Percentiles rank a stretch among this genome's conserved stretches.
Conservation (phyloP, 2,888 invertebrate genomes). For the Nycteola revayana region DNA sequence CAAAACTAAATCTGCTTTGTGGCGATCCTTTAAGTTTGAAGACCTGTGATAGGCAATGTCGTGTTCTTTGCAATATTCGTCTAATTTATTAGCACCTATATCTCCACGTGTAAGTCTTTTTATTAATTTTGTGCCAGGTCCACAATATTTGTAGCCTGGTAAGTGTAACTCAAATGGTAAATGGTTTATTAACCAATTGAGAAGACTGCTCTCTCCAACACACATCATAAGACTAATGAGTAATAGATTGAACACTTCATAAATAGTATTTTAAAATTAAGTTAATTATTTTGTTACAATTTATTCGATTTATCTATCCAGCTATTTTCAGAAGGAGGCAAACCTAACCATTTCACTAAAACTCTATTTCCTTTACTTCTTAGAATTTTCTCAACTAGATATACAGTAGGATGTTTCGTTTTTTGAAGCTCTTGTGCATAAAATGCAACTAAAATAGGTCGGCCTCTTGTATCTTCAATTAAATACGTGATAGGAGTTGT, state of each 20-base stretch:
- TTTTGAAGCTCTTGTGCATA: constrained; percentile 21
- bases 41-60: constrained; percentile 20
- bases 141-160: constrained; percentile 35
- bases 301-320: constrained; percentile 13
- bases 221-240: constrained; percentile 3
- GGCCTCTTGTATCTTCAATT: constrained; percentile 12
- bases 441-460: constrained; percentile 15
- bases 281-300: background rate
- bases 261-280: background rate
- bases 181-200: constrained; percentile 9
- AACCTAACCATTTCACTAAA: constrained; percentile 15
- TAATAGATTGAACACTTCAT: background rate
- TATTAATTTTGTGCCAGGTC: constrained; percentile 32
- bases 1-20: constrained; percentile 44
- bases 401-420: constrained; percentile 8
- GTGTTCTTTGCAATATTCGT: constrained; percentile 26
- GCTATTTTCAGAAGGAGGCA: constrained; percentile 11
- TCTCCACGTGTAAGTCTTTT: constrained; percentile 42
- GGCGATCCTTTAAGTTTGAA: constrained; percentile 23
- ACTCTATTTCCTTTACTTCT: constrained; percentile 7
- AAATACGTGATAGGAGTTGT: constrained; percentile 19
- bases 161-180: constrained; percentile 26
- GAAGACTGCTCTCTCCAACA: constrained; percentile 5
- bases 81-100: constrained; percentile 29
- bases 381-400: constrained; percentile 15